phyloP scores from a whole-genome alignment of 2,113 vertebrate species.

The Rhynchomys soricoides region DNA sequence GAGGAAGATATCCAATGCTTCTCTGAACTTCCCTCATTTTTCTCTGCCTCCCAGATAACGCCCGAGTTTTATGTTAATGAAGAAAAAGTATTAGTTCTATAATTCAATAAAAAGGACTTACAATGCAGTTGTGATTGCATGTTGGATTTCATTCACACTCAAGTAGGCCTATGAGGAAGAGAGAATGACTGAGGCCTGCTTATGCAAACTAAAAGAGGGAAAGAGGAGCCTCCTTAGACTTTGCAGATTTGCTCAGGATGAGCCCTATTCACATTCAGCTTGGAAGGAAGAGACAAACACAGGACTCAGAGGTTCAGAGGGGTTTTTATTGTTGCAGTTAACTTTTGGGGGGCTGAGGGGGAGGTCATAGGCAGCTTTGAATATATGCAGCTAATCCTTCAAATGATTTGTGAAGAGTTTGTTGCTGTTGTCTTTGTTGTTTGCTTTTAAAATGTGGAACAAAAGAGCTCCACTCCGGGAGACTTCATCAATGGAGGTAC shows the following conservation, averaged over 20 bases:
- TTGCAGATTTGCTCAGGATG: constrained; percentile 52
- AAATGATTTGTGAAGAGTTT: constrained; percentile 72
- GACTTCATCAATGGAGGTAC: constrained; percentile 59
- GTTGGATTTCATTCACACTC: not conserved
- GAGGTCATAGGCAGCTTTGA: constrained; percentile 66
- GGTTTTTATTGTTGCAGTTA: constrained; percentile 1
- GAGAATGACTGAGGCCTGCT: not conserved
- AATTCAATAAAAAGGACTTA: constrained; percentile 58
- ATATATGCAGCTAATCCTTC: constrained; percentile 66
- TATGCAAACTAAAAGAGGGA: constrained; percentile 41
- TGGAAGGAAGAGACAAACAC: constrained; percentile 62
- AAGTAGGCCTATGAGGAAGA: constrained; percentile 25
- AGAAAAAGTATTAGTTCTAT: constrained; percentile 50
- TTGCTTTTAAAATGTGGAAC: constrained; percentile 70
- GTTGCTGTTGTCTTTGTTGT: constrained; percentile 2
- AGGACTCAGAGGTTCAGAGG: constrained; percentile 18
- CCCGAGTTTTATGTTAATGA: constrained; percentile 58
- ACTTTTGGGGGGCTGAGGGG: not conserved
- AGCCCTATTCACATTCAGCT: constrained; percentile 58
- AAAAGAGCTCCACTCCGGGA: constrained; percentile 55
- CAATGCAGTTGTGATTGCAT: constrained; percentile 37
- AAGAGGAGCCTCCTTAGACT: not conserved
- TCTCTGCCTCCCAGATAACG: constrained; percentile 59
- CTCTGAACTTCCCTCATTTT: constrained; percentile 57
- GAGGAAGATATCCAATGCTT: constrained; percentile 12